These are phyloP conservation scores for Pelodytes ibericus DNA, from an alignment of 2,797 vertebrate species.

Conservation along the genomic window DNA sequence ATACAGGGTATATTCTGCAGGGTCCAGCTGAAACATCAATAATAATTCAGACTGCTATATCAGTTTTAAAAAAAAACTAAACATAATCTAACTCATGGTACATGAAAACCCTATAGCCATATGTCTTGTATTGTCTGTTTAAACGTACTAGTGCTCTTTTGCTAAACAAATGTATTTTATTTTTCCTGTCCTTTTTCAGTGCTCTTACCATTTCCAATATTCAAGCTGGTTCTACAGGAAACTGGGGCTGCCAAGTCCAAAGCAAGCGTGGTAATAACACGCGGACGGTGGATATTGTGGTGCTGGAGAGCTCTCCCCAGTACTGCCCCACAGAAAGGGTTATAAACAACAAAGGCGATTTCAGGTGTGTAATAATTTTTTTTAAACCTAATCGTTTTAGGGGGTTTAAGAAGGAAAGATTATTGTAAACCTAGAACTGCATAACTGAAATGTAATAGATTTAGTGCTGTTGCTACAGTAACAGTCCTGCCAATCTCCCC, in stretches of 20 bases:
- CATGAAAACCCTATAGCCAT: too few relatives aligned
- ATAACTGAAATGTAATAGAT: too few relatives aligned
- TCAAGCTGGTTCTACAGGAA: conserved; percentile 92
- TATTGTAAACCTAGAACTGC: too few relatives aligned
- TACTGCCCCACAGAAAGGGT: conserved; percentile 90
- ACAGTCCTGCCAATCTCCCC: too few relatives aligned
- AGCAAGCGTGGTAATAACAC: conserved; percentile 94
- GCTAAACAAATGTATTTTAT: not conserved
- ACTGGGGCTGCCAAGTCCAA: conserved; percentile 93
- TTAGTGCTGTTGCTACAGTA: too few relatives aligned
- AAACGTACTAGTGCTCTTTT: too few relatives aligned
- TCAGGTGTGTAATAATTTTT: conserved; percentile 75
- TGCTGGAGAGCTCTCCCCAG: conserved; percentile 90
- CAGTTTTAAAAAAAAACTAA: too few relatives aligned
- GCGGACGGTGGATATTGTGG: conserved; percentile 90
- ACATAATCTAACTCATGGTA: too few relatives aligned
- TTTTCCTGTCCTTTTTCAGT: conserved; percentile 68
- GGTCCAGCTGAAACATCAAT: too few relatives aligned
- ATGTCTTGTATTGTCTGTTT: too few relatives aligned
- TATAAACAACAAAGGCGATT: conserved; percentile 96
- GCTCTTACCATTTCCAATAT: conserved; percentile 96
- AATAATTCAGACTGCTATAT: too few relatives aligned
- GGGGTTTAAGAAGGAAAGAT: not conserved
- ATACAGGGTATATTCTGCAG: too few relatives aligned
- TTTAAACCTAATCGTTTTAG: not conserved